Percentiles rank a stretch among this genome's conserved stretches.
Evolutionary conservation across 1,140 invertebrate genomes (phyloP).

Genomic region (Brevipalpus yothersi): DNA sequence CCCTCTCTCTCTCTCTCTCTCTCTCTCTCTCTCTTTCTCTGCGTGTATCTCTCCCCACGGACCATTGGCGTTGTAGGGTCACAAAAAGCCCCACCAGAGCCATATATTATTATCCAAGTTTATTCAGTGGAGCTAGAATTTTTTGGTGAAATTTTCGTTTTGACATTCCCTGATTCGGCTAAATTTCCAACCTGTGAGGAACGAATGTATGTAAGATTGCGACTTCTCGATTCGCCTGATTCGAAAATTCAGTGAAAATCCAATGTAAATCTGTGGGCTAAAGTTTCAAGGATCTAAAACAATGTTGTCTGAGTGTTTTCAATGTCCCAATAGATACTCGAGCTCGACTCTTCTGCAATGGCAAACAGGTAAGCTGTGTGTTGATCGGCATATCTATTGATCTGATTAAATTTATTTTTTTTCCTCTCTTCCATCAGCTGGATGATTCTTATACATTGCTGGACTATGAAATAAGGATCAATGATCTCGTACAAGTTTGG

Average conservation of each 20-base stretch:
- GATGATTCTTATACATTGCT: background rate
- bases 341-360: background rate
- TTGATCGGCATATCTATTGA: background rate
- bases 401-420: background rate
- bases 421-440: background rate
- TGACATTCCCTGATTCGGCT: no score
- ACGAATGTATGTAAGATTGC: no score
- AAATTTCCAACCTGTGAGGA: no score
- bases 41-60: no score
- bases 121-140: background rate
- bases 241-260: background rate
- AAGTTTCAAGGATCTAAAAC: background rate
- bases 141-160: no score
- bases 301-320: background rate
- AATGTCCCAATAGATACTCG: background rate
- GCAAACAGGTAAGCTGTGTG: background rate
- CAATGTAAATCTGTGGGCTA: background rate
- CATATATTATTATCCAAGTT: background rate
- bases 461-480: background rate
- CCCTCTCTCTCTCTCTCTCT: no score
- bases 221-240: no score
- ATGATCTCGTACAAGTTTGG: background rate
- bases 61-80: no score
- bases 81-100: background rate
- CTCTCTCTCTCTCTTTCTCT: no score